These are phyloP conservation scores for Imbricaverruca yamaguchii DNA, from an alignment of 2,888 invertebrate species.

Conservation along the genomic window DNA sequence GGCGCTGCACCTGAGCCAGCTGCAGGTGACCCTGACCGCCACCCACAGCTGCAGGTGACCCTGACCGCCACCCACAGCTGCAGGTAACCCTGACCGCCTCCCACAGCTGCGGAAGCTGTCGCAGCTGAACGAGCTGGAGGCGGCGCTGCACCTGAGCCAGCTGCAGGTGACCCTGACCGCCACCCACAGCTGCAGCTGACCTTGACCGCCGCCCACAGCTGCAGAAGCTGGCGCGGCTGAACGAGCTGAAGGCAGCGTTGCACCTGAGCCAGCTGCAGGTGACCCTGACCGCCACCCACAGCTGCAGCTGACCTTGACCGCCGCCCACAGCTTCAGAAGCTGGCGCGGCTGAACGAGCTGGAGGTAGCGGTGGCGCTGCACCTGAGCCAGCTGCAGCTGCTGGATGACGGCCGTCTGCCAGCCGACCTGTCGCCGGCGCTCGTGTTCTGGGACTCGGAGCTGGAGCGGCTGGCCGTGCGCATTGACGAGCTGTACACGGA, in stretches of 20 bases:
- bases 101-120: slow-evolving; percentile 8
- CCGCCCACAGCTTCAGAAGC: neutral
- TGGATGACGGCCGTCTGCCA: neutral
- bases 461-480: slow-evolving; percentile 8
- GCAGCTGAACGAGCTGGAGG: slow-evolving; percentile 12
- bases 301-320: too few species aligned
- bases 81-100: neutral
- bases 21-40: too few species aligned
- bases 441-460: neutral
- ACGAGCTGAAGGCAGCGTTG: slow-evolving; percentile 11
- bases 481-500: slow-evolving; percentile 4
- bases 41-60: too few species aligned
- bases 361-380: slow-evolving; percentile 11
- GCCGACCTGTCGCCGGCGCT: neutral
- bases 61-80: neutral
- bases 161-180: too few species aligned
- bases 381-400: slow-evolving; percentile 11
- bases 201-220: too few species aligned
- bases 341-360: slow-evolving; percentile 17
- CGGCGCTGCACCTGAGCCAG: slow-evolving; percentile 10
- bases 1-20: too few species aligned
- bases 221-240: slow-evolving; percentile 16
- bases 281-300: too few species aligned
- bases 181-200: too few species aligned
- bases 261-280: slow-evolving; percentile 7